Percentiles rank a stretch among this genome's conserved stretches.
These are phyloP conservation scores for Echinometra lucunter DNA, from an alignment of 53 echinoderm and acorn worm genomes.

Conservation along the genomic window DNA sequence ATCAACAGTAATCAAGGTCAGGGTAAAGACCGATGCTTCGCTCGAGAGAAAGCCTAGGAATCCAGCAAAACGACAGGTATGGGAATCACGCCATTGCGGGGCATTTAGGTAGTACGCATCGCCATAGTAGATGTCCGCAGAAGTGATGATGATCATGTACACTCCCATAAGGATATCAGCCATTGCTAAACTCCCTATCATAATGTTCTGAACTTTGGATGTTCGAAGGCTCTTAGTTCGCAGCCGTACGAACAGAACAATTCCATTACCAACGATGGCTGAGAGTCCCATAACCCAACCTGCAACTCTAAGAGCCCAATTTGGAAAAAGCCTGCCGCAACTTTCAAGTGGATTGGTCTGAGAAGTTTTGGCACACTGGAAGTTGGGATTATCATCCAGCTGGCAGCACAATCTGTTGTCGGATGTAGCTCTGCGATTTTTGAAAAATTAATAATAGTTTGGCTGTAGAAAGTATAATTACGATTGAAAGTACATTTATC, in stretches of 20 bases:
- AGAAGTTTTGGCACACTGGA: neutral
- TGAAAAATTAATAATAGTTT: too few relatives aligned
- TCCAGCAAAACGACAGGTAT: slow-evolving; percentile 65
- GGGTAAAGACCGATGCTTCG: slow-evolving; percentile 67
- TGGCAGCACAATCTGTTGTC: slow-evolving; percentile 51
- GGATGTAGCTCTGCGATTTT: slow-evolving; percentile 39
- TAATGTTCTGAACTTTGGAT: neutral
- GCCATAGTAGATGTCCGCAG: slow-evolving; percentile 63
- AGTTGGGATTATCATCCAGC: neutral
- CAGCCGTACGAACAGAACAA: neutral
- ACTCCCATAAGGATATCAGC: slow-evolving; percentile 71
- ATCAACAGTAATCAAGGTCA: slow-evolving; percentile 69
- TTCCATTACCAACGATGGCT: slow-evolving; percentile 24
- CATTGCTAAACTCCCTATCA: slow-evolving; percentile 61
- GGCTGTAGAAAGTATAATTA: too few relatives aligned
- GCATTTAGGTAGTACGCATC: slow-evolving; percentile 34
- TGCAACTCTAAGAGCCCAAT: neutral
- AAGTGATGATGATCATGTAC: slow-evolving; percentile 67
- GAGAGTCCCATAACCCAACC: slow-evolving; percentile 12
- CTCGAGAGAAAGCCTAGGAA: slow-evolving; percentile 68
- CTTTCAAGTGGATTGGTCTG: slow-evolving; percentile 16
- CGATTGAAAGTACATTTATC: too few relatives aligned
- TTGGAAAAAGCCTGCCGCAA: slow-evolving; percentile 23
- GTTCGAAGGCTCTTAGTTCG: neutral
- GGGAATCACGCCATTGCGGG: slow-evolving; percentile 39